Conservation (phyloP, 2,888 invertebrate species). For the Trichacis sp. region DNA sequence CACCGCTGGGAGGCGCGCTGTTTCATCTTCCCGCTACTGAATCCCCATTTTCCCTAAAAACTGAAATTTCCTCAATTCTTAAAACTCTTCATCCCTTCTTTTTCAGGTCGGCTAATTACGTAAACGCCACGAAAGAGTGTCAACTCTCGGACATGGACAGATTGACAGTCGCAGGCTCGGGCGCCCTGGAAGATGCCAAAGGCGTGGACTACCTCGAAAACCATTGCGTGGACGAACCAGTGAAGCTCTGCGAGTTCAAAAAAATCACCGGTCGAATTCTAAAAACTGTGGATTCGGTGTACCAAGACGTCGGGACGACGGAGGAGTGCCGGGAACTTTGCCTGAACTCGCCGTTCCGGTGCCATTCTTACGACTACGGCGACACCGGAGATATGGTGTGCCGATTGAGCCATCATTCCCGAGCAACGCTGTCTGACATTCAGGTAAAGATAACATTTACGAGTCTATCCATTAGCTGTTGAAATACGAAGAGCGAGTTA, state of each 20-base stretch:
- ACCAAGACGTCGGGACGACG: slow-evolving; percentile 87
- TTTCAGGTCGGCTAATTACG: slow-evolving; percentile 89
- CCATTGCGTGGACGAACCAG: slow-evolving; percentile 94
- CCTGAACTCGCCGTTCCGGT: slow-evolving; percentile 86
- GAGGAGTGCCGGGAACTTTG: slow-evolving; percentile 92
- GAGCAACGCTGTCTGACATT: slow-evolving; percentile 88
- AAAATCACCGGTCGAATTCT: slow-evolving; percentile 88
- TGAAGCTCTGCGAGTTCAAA: slow-evolving; percentile 93
- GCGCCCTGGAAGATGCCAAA: slow-evolving; percentile 75
- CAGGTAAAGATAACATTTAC: slow-evolving; percentile 72
- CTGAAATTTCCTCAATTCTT: too few species aligned
- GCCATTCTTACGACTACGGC: slow-evolving; percentile 94
- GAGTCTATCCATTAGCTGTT: slow-evolving; percentile 4
- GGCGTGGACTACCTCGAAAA: slow-evolving; percentile 88
- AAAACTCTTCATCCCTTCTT: too few species aligned
- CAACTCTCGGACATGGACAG: slow-evolving; percentile 93
- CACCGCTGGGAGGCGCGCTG: too few species aligned
- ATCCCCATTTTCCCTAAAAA: too few species aligned
- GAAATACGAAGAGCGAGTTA: slow-evolving; percentile 10
- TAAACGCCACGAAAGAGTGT: slow-evolving; percentile 87
- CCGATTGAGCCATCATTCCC: slow-evolving; percentile 90
- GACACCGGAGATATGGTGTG: slow-evolving; percentile 95
- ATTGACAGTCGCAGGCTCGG: slow-evolving; percentile 85
- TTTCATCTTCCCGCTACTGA: too few species aligned
- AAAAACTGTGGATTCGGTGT: slow-evolving; percentile 94